Percentiles rank a stretch among this genome's conserved stretches.
These are phyloP conservation scores for Linepithema humile DNA, from an alignment of 1,140 invertebrate genomes.

Conservation along the genomic window DNA sequence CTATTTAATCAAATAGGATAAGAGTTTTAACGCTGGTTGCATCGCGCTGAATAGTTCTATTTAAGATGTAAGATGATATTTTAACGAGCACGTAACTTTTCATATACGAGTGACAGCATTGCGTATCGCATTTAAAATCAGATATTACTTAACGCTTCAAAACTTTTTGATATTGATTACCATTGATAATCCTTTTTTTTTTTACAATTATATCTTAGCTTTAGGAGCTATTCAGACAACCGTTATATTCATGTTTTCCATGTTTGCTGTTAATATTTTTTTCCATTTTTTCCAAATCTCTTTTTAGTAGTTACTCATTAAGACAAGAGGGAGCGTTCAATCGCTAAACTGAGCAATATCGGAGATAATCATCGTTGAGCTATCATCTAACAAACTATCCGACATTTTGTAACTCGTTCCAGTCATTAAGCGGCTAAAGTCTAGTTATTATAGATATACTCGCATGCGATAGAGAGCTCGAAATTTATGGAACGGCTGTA, in stretches of 20 bases:
- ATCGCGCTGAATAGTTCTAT: not conserved
- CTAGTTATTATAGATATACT: constrained; percentile 7
- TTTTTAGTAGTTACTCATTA: constrained; percentile 28
- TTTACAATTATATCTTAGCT: not conserved
- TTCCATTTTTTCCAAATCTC: not conserved
- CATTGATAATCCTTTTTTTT: too few species aligned
- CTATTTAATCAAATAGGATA: constrained; percentile 27
- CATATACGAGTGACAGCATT: not conserved
- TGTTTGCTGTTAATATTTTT: not conserved
- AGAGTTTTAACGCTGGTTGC: constrained; percentile 5
- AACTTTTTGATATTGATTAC: not conserved
- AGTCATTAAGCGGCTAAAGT: constrained; percentile 53
- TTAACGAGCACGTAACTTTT: not conserved
- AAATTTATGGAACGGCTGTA: not conserved
- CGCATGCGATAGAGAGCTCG: not conserved
- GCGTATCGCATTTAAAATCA: not conserved
- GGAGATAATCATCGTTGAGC: constrained; percentile 33
- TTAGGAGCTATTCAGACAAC: not conserved
- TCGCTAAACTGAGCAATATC: constrained; percentile 19
- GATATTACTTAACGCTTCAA: not conserved
- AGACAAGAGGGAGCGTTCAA: constrained; percentile 35
- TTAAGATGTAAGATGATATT: not conserved
- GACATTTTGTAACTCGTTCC: constrained; percentile 36
- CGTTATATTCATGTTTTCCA: not conserved
- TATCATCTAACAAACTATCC: constrained; percentile 48